These are phyloP conservation scores for Scopus umbretta DNA, from an alignment of 2,113 vertebrate genomes.

Conservation along the genomic window DNA sequence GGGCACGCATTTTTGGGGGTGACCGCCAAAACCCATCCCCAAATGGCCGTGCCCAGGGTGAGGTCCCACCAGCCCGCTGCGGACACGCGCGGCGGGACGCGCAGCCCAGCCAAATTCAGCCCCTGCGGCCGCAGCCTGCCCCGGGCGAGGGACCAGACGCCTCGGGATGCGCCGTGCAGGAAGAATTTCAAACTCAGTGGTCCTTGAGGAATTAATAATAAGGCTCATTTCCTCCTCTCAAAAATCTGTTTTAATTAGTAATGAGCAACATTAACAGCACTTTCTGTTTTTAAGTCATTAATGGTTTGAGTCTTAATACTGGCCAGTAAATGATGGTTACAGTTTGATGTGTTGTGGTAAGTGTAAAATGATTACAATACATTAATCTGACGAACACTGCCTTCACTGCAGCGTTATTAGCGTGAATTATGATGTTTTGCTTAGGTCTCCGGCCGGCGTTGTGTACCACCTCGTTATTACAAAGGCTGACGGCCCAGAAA, in stretches of 20 bases:
- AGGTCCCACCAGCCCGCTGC: too few species aligned
- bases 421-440: background rate
- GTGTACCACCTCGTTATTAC: background rate
- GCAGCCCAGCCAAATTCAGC: background rate
- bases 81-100: too few species aligned
- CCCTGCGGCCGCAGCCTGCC: background rate
- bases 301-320: background rate
- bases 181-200: background rate
- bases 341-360: background rate
- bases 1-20: background rate
- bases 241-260: conserved; percentile 24
- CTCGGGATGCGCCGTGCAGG: accelerated
- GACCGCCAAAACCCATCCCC: background rate
- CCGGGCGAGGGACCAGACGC: background rate
- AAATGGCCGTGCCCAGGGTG: accelerated
- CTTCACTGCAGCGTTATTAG: background rate
- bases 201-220: conserved; percentile 28
- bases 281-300: conserved; percentile 24
- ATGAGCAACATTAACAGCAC: conserved; percentile 12
- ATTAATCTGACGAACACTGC: background rate
- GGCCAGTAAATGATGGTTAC: background rate
- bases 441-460: background rate
- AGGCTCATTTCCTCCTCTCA: conserved; percentile 33
- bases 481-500: background rate
- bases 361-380: background rate